A percentile compares a stretch with the other conserved stretches of the same genome.
Conservation (phyloP, 2,113 vertebrate genomes). For the Colistium nudipinnis region DNA sequence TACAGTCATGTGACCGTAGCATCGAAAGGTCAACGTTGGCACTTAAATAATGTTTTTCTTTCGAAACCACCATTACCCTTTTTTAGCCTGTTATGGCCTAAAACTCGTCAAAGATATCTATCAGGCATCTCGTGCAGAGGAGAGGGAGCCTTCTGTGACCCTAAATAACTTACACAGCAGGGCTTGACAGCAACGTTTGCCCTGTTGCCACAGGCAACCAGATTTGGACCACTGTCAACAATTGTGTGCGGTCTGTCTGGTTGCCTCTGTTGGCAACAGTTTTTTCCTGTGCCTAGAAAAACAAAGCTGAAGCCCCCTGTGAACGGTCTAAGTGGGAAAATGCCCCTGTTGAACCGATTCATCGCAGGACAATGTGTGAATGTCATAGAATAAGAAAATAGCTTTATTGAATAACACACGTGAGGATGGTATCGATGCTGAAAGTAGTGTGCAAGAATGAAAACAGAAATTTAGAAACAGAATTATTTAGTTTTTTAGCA, state of each 20-base stretch:
- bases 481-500: not conserved
- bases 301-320: conserved; percentile 16
- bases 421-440: not conserved
- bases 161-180: conserved; percentile 53
- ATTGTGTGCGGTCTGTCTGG: conserved; percentile 57
- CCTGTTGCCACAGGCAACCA: conserved; percentile 45
- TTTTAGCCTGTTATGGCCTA: not conserved
- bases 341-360: conserved; percentile 20
- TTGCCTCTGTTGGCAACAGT: conserved; percentile 41
- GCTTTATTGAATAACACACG: not conserved
- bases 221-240: conserved; percentile 63
- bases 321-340: conserved; percentile 1
- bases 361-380: conserved; percentile 6
- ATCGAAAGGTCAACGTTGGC: not conserved
- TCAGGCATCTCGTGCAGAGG: conserved; percentile 24
- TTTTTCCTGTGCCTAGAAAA: conserved; percentile 39
- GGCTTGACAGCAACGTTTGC: conserved; percentile 28
- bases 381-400: not conserved
- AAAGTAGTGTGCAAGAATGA: not conserved
- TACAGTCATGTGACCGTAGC: no score
- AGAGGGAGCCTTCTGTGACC: conserved; percentile 33
- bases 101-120: conserved; percentile 20
- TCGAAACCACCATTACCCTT: not conserved
- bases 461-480: not conserved
- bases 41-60: not conserved